phyloP scores from a whole-genome alignment of 1,140 invertebrate genomes.

The Drosophila guanche region DNA sequence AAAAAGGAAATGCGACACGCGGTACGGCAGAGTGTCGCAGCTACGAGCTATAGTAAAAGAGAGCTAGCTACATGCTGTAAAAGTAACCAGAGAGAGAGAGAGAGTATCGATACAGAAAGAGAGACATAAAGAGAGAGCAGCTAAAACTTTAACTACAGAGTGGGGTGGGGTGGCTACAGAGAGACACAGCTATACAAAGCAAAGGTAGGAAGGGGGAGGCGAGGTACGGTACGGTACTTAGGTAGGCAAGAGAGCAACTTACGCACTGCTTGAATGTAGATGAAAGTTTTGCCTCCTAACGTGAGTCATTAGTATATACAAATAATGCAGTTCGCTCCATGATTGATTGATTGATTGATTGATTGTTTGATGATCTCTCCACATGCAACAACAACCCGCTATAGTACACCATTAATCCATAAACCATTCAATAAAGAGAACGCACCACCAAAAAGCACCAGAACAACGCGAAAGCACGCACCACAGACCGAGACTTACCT shows the following conservation, averaged over 20 bases:
- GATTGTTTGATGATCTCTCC: constrained; percentile 40
- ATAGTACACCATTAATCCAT: constrained; percentile 14
- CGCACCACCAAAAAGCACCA: constrained; percentile 31
- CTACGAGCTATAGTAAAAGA: constrained; percentile 1
- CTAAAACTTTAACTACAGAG: constrained; percentile 45
- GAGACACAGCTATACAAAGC: constrained; percentile 10
- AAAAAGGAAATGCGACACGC: constrained; percentile 11
- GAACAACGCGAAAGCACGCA: background rate
- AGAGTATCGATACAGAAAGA: constrained; percentile 8
- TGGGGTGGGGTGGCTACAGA: background rate
- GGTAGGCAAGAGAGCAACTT: constrained; percentile 47
- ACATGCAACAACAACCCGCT: constrained; percentile 58
- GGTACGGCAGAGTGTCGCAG: constrained; percentile 13
- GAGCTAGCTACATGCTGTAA: background rate
- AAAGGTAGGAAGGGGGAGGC: background rate
- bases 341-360: constrained; percentile 37
- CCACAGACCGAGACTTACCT: constrained; percentile 76
- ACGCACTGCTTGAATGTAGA: constrained; percentile 51
- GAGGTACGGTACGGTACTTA: background rate
- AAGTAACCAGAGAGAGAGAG: constrained; percentile 1
- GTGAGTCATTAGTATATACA: constrained; percentile 56
- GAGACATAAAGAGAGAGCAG: constrained; percentile 14
- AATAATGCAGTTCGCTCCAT: constrained; percentile 42
- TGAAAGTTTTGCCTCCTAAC: constrained; percentile 30
- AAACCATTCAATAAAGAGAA: constrained; percentile 51